Base-by-base conservation (phyloP, 2,797 vertebrate species). In the Xiphophorus birchmanni region DNA sequence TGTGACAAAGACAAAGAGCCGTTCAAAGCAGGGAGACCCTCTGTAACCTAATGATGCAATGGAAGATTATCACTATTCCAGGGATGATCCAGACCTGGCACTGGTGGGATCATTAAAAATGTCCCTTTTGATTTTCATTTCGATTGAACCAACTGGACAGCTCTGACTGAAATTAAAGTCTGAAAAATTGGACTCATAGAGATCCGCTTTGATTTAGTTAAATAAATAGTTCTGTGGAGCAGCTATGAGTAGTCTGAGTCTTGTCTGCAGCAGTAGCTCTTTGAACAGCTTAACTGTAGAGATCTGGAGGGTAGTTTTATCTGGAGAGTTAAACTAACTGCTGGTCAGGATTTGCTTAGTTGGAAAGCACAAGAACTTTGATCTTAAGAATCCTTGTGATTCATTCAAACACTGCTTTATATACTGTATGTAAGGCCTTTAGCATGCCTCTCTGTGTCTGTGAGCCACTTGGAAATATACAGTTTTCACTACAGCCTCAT, bases 41-140 rank as follows among this genome's bases (percentile, higher is more conserved):
- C 89, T 93, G 91, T 91, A 95, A 90, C 87, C 90, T 93, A 93
- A 88, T 80, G 88, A 94, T 92, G 90, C 88, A 76, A 88, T 82
- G 81, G 81, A 81, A 87, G 78, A 91, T 88, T 54, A 54, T 84
- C 85, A 86, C 76, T 78, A 63, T 85, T 86, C 82, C 73, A 67
- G 78, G 83, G 86, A 83, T 80, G 77, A 82, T 86, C 71, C 73
- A 80, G 86, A 79, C 78, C 81, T 76, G 79, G 74, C 54, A 72
- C 82, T 81, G 80, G 67, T 75, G 81, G n/a, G 35, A 83, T 87
- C 74, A 73, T 77, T 74, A 47, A 63, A 85, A 81, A 81, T 86
- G 74, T 83, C 48, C 73, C 45, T 77, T 79, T 84, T 77, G 11
- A 80, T 89, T 84, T 18, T 84, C 76, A 73, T n/a, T 86, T 81